These are phyloP conservation scores for Galaxea fascicularis DNA, from an alignment of 92 coral and sea anemone genomes.

Conservation along the genomic window DNA sequence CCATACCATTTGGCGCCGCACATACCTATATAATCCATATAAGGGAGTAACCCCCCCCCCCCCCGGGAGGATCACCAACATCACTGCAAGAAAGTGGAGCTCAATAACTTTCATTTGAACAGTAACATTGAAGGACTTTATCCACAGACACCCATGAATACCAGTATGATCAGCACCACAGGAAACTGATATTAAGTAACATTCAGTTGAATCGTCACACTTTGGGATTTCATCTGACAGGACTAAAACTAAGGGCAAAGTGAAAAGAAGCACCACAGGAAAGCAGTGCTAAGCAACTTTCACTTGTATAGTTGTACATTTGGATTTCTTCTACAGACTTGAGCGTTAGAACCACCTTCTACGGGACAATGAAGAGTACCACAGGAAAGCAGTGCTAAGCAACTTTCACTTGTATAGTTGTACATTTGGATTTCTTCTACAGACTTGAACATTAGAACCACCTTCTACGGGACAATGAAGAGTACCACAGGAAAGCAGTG, in stretches of 20 bases:
- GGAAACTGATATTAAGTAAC: too few relatives aligned
- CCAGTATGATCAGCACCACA: too few relatives aligned
- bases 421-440: too few relatives aligned
- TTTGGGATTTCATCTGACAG: too few relatives aligned
- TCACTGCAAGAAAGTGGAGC: background rate
- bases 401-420: background rate
- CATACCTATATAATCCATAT: too few relatives aligned
- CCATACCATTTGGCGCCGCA: too few relatives aligned
- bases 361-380: background rate
- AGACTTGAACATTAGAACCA: too few relatives aligned
- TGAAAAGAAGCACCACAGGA: too few relatives aligned
- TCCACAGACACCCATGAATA: background rate
- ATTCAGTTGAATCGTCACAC: too few relatives aligned
- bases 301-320: background rate
- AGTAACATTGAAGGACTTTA: background rate
- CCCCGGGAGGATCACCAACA: background rate
- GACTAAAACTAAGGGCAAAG: background rate
- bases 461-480: too few relatives aligned
- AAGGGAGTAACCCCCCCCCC: too few relatives aligned
- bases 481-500: too few relatives aligned
- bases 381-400: background rate
- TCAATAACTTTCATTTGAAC: background rate
- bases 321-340: background rate
- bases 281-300: background rate
- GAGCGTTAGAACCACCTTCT: background rate